Base-by-base conservation (phyloP, 2,113 vertebrate genomes). In the Phaetusa simplex region DNA sequence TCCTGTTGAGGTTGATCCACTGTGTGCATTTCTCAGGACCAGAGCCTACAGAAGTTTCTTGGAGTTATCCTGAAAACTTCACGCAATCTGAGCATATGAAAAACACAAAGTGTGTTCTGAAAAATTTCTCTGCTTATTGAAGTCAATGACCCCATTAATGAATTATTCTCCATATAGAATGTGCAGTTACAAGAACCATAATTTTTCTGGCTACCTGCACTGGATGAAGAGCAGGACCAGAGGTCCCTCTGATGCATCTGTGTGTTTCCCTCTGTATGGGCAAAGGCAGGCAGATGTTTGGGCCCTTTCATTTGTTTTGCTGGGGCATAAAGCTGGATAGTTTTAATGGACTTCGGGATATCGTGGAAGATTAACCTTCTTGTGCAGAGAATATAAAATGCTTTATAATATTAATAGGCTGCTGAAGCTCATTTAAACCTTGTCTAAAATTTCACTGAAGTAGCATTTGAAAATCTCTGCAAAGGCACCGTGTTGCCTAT, bases 401-500 rank as follows among this genome's bases (percentile, higher is more conserved):
- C 17, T 29, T 53, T 38, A 26, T 22, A 36, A 36, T 55, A 18
- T 32, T 43, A 43, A 58, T 22, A n/a, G 62, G 34, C 22, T 70
- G 29, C 19, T 26, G 69, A 38, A 58, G 27, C 23, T 70, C 17
- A 15, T 27, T 64, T 52, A 81, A 90, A 65, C 19, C 26, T 71
- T 66, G 14, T 32, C 24, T 58, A 42, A 81, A 80, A 23, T 16
- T 45, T 56, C 8, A 42, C 4, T 36, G 24, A 32, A 23, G 43
- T 16, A 53, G 23, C 17, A 30, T 47, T 40, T 79, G 66, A 38
- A 66, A 55, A 20, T 7, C 14, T 36, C 40, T 58, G 15, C 52
- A 61, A 53, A 47, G 38, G n/a, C 34, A 30, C 4, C 0, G 2
- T 16, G 34, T 58, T 0, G 2, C 43, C 23, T n/a, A 14, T 20